Conservation (phyloP, 2,113 vertebrate genomes). For the Donacobius atricapilla region DNA sequence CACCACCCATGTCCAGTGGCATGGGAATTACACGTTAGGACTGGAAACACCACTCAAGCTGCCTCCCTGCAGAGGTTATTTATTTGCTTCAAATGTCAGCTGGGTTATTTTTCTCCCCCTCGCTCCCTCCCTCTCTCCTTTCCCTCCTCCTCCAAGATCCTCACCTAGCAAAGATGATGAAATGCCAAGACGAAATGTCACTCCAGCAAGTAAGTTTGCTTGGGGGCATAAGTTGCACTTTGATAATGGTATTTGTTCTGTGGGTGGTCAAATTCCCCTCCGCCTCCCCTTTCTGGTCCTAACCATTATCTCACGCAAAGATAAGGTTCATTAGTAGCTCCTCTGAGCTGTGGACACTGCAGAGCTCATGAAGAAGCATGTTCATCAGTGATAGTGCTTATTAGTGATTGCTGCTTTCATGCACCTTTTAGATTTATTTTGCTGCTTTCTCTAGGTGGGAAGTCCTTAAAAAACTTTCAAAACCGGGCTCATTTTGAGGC, state of each 20-base stretch:
- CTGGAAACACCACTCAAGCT: neutral
- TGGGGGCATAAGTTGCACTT: constrained; percentile 47
- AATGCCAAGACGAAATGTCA: constrained; percentile 54
- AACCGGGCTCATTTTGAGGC: rapidly evolving
- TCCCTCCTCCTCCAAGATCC: constrained; percentile 13
- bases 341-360: constrained; percentile 37
- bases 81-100: constrained; percentile 28
- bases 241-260: constrained; percentile 66
- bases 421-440: neutral
- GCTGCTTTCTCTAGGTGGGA: neutral
- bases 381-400: neutral
- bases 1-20: neutral
- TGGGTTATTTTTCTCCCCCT: neutral
- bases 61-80: neutral
- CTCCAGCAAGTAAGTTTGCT: constrained; percentile 8
- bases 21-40: neutral
- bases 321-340: constrained; percentile 66
- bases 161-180: constrained; percentile 47
- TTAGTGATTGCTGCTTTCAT: neutral
- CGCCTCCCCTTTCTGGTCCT: constrained; percentile 41
- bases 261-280: constrained; percentile 68
- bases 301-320: constrained; percentile 56
- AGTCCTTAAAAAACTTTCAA: neutral
- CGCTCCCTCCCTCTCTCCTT: neutral
- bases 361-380: neutral